Percentiles rank a stretch among this genome's conserved stretches.
Conservation (phyloP, 2,888 invertebrate species). For the Hyalella azteca region DNA sequence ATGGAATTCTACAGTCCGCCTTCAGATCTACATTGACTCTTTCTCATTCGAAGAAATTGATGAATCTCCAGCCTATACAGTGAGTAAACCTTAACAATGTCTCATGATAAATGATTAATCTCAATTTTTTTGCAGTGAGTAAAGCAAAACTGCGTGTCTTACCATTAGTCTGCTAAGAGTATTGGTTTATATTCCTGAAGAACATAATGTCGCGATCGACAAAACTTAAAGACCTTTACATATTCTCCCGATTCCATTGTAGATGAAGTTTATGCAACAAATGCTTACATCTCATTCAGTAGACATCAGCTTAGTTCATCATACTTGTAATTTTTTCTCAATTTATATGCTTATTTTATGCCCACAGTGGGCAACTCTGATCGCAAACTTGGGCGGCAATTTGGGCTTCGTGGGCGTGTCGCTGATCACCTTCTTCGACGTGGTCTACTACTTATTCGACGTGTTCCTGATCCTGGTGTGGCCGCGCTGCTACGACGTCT, state of each 20-base stretch:
- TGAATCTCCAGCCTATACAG: slow-evolving; percentile 48
- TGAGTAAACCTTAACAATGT: background rate
- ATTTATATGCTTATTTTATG: no score
- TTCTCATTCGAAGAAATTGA: slow-evolving; percentile 39
- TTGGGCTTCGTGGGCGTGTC: slow-evolving; percentile 53
- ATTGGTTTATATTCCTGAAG: no score
- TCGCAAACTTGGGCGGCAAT: slow-evolving; percentile 49
- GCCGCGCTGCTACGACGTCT: background rate
- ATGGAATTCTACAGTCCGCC: slow-evolving; percentile 22
- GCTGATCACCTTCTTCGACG: slow-evolving; percentile 43
- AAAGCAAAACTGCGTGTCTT: no score
- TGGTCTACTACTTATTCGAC: slow-evolving; percentile 47
- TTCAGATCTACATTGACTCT: slow-evolving; percentile 46
- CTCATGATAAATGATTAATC: background rate
- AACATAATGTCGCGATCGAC: no score
- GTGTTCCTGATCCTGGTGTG: slow-evolving; percentile 26
- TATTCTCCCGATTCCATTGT: no score
- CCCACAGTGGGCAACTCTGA: slow-evolving; percentile 46
- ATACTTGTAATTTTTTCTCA: no score
- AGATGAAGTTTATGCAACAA: no score
- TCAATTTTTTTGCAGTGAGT: no score
- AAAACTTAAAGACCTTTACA: no score
- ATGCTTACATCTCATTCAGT: no score
- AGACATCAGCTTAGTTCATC: no score
- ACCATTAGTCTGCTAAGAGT: no score